Base-by-base conservation (phyloP, 2,113 vertebrate species). In the Ciconia maguari region DNA sequence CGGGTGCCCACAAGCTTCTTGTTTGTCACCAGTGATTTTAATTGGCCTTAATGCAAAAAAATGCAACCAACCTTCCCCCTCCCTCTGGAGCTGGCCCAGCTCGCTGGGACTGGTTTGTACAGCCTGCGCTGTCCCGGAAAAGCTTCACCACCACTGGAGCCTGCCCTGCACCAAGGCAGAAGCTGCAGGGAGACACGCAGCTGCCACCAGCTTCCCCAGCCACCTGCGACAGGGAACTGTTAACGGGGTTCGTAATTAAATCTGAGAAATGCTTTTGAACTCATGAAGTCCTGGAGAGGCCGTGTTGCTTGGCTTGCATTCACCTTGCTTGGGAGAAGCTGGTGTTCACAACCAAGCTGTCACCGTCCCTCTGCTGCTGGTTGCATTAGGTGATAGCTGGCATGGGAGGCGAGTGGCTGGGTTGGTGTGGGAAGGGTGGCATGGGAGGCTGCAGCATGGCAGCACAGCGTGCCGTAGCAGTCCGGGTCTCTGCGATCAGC, bases 301-400 rank as follows among this genome's bases (percentile, higher is more conserved):
- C 4, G 11, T 9, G 46, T 48, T 44, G 57, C 71, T 87, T 68
- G 52, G 42, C 29, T 38, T 38, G 38, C 38, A 38, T 38, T 38
- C 38, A 38, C 38, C 38, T 38, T 38, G 30, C 30, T 54, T n/a
- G 30, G 60, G 46, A 75, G 69, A 81, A 71, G 61, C 30, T 57
- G 74, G 3, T 70, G 21, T 44, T 91, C n/a, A 5, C 26, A 60
- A 17, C 27, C 30, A 9, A 22, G n/a, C 27, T 61, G 41, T 20
- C 0, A 2, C 24, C 2, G 2, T 34, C 27, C 11, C 36, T 70
- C 55, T 4, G 9, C 9, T 0, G 0, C n/a, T 0, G 6, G 18
- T 27, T 41, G 44, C 1, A 0, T 38, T 72, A 68, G 6, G 36
- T 38, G 51, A 32, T 52, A 62, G 38, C 29, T 91, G 69, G 26